Evolutionary conservation across 2,888 invertebrate species (phyloP), one percentile per base, ranked within the genome.

Genomic region (Chymomyza procnemis): DNA sequence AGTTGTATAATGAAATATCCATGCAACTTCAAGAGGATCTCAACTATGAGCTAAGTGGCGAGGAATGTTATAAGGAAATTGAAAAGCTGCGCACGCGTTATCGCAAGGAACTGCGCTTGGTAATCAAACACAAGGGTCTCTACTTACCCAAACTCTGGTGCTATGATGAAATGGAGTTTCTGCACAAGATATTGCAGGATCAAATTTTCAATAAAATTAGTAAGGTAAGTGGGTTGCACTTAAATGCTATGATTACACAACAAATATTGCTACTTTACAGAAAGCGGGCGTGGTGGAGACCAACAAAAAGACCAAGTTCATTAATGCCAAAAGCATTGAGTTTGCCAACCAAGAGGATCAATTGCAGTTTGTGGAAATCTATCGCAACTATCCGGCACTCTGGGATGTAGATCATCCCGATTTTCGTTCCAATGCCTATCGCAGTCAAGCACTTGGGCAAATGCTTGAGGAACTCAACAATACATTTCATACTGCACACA

Each of bases 341-440:
- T 89, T 89, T 6, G 58, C 65, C 50, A 70, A 66, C 3, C 64
- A 71, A 8, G 80, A 87, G 3, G 80, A 87, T 34, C 84, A 87
- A 48, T 64, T 85, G 26, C 84, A 87, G 67, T 88, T 89, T 16
- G 85, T 88, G 34, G 89, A 89, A 58, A 85, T 89, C 55, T 89
- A 89, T 67, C 78, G 78, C 46, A 85, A 84, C 22, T 86, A 86
- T 67, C 74, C 81, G 0, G 83, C 85, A 0, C 64, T 89, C 0
- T 89, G 89, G 89, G 85, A 88, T 68, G 89, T 88, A 1, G 88
- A 89, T 70, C 89, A 89, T 74, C 89, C 89, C 0, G 89, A 89
- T 64, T 89, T 80, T 57, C 87, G 89, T 9, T 89, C 89, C 3
- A 80, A 78, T 67, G 79, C 81, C 1, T 89, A 85, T 72, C 88